Conservation (phyloP, 2,888 invertebrate genomes). For the Enoplolaimus lenunculus region DNA sequence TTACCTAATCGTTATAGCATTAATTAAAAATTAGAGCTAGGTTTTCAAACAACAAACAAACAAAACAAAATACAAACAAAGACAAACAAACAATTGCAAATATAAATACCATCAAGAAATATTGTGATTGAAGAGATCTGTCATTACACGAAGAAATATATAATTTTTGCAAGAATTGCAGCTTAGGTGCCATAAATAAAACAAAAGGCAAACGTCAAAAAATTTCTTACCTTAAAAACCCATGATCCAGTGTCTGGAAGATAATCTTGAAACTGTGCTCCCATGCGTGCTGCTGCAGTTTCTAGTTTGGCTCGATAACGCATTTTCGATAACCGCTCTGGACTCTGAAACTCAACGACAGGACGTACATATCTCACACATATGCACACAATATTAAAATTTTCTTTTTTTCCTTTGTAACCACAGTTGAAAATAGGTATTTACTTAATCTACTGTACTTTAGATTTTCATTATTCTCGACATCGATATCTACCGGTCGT, state of each 20-base stretch:
- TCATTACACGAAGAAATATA: not conserved
- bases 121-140: not conserved
- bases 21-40: not conserved
- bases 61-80: too few relatives aligned
- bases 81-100: too few relatives aligned
- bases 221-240: constrained; percentile 63
- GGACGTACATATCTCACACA: too few relatives aligned
- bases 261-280: constrained; percentile 81
- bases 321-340: constrained; percentile 58
- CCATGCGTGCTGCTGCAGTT: constrained; percentile 66
- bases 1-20: not conserved
- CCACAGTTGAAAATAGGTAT: too few relatives aligned
- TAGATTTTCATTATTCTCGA: too few relatives aligned
- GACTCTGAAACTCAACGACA: too few relatives aligned
- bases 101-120: not conserved
- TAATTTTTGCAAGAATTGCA: not conserved
- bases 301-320: constrained; percentile 72
- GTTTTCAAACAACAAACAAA: too few relatives aligned
- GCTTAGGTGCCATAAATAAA: not conserved
- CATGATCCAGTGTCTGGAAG: constrained; percentile 87
- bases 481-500: too few relatives aligned
- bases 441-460: too few relatives aligned
- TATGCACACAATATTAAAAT: too few relatives aligned
- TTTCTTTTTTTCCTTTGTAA: too few relatives aligned
- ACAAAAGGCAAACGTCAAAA: not conserved